phyloP scores from a whole-genome alignment of 2,113 vertebrate species.

The Alethe castanea region DNA sequence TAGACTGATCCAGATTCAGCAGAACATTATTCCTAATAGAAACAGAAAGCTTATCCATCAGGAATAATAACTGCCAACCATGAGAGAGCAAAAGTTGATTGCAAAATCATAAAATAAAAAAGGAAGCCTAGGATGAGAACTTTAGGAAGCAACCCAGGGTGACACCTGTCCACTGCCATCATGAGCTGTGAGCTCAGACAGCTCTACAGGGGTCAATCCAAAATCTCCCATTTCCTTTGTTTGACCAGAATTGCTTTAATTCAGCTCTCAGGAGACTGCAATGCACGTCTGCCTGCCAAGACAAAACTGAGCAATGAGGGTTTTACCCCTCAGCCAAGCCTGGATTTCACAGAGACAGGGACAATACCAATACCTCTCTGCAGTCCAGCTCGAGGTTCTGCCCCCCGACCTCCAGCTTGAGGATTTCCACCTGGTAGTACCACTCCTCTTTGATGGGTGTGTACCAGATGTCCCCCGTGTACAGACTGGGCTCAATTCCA shows the following conservation, averaged over 20 bases:
- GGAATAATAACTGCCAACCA: neutral
- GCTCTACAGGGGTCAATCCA: neutral
- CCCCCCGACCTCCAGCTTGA: slow-evolving; percentile 91
- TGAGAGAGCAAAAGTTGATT: neutral
- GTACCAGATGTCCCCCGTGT: slow-evolving; percentile 90
- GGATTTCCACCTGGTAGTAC: slow-evolving; percentile 97
- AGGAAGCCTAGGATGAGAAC: neutral
- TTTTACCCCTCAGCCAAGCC: neutral
- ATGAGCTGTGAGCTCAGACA: neutral
- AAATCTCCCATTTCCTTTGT: neutral
- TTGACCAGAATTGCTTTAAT: neutral
- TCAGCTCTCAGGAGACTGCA: neutral
- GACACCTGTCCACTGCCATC: neutral
- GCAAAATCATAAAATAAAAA: neutral
- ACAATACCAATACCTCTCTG: slow-evolving; percentile 81
- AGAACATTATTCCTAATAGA: neutral
- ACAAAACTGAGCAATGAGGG: neutral
- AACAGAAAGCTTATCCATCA: neutral
- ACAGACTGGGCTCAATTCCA: slow-evolving; percentile 86
- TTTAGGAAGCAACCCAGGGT: neutral
- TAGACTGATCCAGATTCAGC: neutral
- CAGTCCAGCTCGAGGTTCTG: slow-evolving; percentile 91
- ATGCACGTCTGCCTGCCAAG: neutral
- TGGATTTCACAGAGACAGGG: neutral
- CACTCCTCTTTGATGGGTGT: slow-evolving; percentile 91